Conservation (phyloP, 1,140 invertebrate genomes). For the Eurytemora carolleeae region DNA sequence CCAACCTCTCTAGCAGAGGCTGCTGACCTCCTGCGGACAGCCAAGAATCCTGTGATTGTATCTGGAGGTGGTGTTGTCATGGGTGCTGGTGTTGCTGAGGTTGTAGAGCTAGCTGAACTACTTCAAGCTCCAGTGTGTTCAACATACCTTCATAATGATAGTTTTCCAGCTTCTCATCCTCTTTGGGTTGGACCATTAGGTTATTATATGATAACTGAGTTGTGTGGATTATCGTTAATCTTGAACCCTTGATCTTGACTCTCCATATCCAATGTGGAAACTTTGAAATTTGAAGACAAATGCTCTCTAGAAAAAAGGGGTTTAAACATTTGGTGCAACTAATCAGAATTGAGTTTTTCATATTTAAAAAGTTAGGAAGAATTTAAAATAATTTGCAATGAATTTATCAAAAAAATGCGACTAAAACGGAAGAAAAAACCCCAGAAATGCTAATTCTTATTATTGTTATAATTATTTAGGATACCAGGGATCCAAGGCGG, state of each 20-base stretch:
- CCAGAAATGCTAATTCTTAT: background rate
- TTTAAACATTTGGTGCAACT: no score
- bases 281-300: no score
- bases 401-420: no score
- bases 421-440: background rate
- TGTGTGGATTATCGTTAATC: no score
- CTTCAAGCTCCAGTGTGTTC: slow-evolving; percentile 5
- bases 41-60: slow-evolving; percentile 2
- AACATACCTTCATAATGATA: slow-evolving; percentile 11
- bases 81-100: slow-evolving; percentile 5
- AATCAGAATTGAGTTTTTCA: no score
- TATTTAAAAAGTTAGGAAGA: no score
- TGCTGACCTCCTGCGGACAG: slow-evolving; percentile 1
- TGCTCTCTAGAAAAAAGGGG: no score
- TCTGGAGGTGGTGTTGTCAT: slow-evolving; percentile 13
- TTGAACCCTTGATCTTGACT: no score
- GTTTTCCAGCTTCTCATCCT: slow-evolving; percentile 3
- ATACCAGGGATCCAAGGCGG: slow-evolving; percentile 11
- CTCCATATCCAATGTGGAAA: no score
- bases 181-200: slow-evolving; percentile 6
- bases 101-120: background rate
- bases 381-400: no score
- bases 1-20: slow-evolving; percentile 1
- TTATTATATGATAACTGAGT: no score
- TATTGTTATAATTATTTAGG: background rate